Evolutionary conservation across 2,888 invertebrate genomes (phyloP), one percentile per base, ranked within the genome.

Genomic region (Dynastes hyllus): DNA sequence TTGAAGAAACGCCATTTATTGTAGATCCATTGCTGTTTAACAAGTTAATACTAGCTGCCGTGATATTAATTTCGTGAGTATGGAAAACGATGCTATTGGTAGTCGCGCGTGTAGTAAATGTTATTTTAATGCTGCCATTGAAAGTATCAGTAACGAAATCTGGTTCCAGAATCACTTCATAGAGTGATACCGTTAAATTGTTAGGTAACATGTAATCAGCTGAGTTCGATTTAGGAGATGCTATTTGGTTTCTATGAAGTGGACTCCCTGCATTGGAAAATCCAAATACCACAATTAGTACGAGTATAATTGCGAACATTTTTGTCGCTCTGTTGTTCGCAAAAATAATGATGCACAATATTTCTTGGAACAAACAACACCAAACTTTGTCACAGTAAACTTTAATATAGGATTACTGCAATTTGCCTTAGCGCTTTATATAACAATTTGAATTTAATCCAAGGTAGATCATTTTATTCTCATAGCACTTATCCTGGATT

Each of bases 71-170:
- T 51, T 71, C 65, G 32, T 77, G 45, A 1, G 61, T 53, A 37
- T 79, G 79, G 53, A 79, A 22, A 2, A 76, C 76, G 9, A 79
- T 70, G 2, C 16, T 40, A 50, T 70, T 61, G 5, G 69, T 71
- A 2, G 61, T 27, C 5, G 65, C 3, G 5, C 9, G 16, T 11
- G 71, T n/a, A 2, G 16, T 29, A 9, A 77, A 22, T 2, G 13
- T 63, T 27, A 79, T 70, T 5, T 55, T 65, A 16, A 79, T 63
- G 53, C 77, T 76, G 50, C 79, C 79, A 9, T 79, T 71, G 51
- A 79, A 79, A 4, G 79, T 79, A 6, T 70, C 63, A 9, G 79
- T 71, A 51, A 51, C 77, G 51, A 79, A 79, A 51, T 79, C 53
- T 40, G 79, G 79, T 63, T 79, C 79, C 13, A 79, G 32, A 22